Base-by-base conservation (phyloP, 2,888 invertebrate genomes). In the Chloroclystis v-ata region DNA sequence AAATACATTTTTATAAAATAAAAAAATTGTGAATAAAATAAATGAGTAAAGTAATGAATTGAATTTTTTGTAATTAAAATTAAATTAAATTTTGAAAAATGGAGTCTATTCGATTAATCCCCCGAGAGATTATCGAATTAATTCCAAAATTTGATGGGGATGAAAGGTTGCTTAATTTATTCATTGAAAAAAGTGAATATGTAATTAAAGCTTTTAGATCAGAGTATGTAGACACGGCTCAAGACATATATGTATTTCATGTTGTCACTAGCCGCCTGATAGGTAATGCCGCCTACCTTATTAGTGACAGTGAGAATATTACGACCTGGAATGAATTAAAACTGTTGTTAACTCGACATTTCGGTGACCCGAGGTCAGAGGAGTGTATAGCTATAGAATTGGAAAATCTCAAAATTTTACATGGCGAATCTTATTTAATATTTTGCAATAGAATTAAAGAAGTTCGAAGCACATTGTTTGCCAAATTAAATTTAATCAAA, bases 61-160 rank as follows among this genome's bases (percentile, higher is more conserved):
- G 20, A 20, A 20, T 4, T 2, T 20, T 2, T 20, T 20, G 20
- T 20, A 20, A 20, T 20, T 20, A 20, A 5, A 20, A 20, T 20
- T 4, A 20, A 20, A 4, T 20, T 20, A 26, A 26, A 26, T 26
- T 6, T 6, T 6, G 26, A 26, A 26, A 26, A 26, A 8, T 6
- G 8, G 9, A 9, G 26, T 4, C 3, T 6, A 26, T 26, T 6
- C 26, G 26, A 4, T 6, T 8, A 6, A 26, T 26, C 7, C 26
- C 26, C 8, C 26, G 26, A 26, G 26, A 26, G 8, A 26, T 26
- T 2, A 26, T 26, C 2, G 26, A 26, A 2, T 6, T 26, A 4
- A 26, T 26, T 2, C 26, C 26, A 6, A 3, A 8, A 6, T 26
- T 26, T 67, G 26, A 26, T 26, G 26, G 26, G 4, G 10, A 26